Evolutionary conservation across 2,797 vertebrate species (phyloP), one percentile per base, ranked within the genome.

Genomic region (Gymnoscopelus microlampas): DNA sequence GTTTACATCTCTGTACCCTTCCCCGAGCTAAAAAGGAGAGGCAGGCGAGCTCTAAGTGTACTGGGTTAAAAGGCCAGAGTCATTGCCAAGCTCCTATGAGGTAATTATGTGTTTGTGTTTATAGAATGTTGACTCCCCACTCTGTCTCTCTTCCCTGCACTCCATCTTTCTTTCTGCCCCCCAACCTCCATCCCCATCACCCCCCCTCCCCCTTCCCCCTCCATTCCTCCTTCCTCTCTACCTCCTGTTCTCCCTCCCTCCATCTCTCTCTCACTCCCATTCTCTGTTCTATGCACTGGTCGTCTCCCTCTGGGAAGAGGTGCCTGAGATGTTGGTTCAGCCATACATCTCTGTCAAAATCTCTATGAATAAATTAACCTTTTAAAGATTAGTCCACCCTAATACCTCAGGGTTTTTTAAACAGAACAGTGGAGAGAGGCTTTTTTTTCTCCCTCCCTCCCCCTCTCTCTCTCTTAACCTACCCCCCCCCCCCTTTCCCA

Each of bases 291-390:
- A 68, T 87, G 85, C 83, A 85, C 85, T 78, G 89, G 89, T 88
- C 87, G 56, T 89, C 90, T 91, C 91, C 91, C 90, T 92, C 93
- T 93, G 93, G 96, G 94, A 94, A 94, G 95, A 94, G 93, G 95
- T 96, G 96, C 94, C 94, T 87, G 83, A 92, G 94, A 95, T 93
- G 94, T 84, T 83, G 92, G 89, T 92, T 94, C 67, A 89, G 93
- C 95, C 95, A 97, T 98, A 98, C 95, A 95, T 98, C 96, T 97
- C 95, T 97, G 96, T 97, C 97, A 98, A 95, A 97, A 98, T 95
- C 96, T 98, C 97, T 96, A 98, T 99, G 98, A 99, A 99, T 99
- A 99, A 99, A 99, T 98, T 99, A 99, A 99, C 97, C 97, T 99
- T 99, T 95, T 96, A 98, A 98, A 99, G 98, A 99, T 99, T 98